phyloP scores from a whole-genome alignment of 2,113 vertebrate genomes.

The Petroica traversi region DNA sequence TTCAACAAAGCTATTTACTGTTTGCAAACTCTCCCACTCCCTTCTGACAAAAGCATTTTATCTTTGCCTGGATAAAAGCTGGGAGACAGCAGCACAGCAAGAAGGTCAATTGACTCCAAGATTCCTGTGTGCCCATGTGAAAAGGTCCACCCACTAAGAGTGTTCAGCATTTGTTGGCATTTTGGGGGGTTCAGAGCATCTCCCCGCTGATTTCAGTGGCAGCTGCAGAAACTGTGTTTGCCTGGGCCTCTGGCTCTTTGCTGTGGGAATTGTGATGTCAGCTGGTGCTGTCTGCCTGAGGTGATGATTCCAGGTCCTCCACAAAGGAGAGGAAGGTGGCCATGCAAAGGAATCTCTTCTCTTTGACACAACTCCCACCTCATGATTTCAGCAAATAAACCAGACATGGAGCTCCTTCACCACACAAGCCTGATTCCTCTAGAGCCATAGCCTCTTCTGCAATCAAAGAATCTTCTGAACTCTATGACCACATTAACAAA shows the following conservation, averaged over 20 bases:
- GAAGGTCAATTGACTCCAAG: not conserved
- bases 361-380: not conserved
- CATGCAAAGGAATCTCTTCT: not conserved
- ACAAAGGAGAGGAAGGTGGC: accelerated
- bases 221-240: not conserved
- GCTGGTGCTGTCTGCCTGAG: not conserved
- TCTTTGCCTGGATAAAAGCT: not conserved
- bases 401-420: not conserved
- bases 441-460: not conserved
- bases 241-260: accelerated
- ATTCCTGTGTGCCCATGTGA: not conserved
- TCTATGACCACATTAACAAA: not conserved
- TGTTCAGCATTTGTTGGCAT: not conserved
- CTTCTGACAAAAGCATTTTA: not conserved
- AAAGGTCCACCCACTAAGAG: not conserved
- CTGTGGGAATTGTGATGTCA: not conserved
- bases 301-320: not conserved
- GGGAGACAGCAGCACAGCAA: accelerated
- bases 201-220: not conserved
- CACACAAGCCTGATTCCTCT: not conserved
- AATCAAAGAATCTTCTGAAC: not conserved
- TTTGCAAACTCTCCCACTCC: not conserved
- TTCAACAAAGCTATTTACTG: not conserved
- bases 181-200: not conserved
- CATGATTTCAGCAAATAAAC: not conserved